phyloP scores from a whole-genome alignment of 2,113 vertebrate genomes.

The Cricetomys ansorgei region DNA sequence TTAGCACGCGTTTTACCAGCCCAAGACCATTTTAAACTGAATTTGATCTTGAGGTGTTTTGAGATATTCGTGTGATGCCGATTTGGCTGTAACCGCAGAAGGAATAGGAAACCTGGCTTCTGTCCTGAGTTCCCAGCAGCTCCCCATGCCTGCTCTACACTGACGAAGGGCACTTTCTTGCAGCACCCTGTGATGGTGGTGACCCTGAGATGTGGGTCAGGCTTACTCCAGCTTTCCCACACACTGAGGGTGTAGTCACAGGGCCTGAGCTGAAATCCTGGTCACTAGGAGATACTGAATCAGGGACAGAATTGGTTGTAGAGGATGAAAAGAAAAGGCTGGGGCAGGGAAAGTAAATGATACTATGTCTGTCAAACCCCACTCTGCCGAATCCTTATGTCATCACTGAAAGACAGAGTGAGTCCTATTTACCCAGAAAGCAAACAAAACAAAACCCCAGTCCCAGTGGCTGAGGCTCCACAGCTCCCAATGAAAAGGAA shows the following conservation, averaged over 20 bases:
- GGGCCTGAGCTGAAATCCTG: neutral
- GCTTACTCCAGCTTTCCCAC: neutral
- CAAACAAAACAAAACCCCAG: neutral
- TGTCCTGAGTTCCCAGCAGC: neutral
- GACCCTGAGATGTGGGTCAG: neutral
- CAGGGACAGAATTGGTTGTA: neutral
- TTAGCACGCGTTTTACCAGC: neutral
- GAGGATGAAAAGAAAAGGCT: neutral
- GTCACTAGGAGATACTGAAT: neutral
- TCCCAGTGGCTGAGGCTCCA: neutral
- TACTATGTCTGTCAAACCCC: neutral
- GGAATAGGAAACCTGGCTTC: neutral
- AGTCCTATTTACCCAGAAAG: neutral
- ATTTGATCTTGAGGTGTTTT: neutral
- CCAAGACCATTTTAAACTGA: neutral
- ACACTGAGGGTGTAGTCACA: neutral
- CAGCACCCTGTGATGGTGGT: rapidly evolving
- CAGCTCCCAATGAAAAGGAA: neutral
- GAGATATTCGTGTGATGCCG: neutral
- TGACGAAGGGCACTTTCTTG: neutral
- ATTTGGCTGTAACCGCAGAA: neutral
- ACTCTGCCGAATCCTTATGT: neutral
- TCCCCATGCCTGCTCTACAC: neutral
- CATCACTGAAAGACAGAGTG: neutral
- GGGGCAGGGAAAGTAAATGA: neutral